Evolutionary conservation across 2,888 invertebrate species (phyloP), one percentile per base, ranked within the genome.

Genomic region (Agonopterix alstromeriana): DNA sequence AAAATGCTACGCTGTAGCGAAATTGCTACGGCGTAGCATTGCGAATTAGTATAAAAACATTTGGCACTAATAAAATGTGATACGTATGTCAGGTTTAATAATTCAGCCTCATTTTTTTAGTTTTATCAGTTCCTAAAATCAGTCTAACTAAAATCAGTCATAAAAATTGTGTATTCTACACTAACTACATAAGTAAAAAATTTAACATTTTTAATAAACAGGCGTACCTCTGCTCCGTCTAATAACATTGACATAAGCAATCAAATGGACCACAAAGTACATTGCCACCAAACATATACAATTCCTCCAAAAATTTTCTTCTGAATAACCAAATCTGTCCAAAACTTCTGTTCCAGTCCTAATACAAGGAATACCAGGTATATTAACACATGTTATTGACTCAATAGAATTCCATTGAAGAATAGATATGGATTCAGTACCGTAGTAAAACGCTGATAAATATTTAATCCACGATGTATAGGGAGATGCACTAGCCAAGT

Each of bases 381-480:
- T 84, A 36, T 79, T 61, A 0, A 90, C 79, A 56, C 93, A 93
- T 47, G 87, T 90, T 48, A 94, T 92, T 3, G 77, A 70, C 12
- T 86, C 77, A 3, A 93, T 88, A 52, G 90, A 77, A 46, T 83
- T 78, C 94, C 94, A 94, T 61, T 93, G 93, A 2, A 91, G 77
- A 47, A 93, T 90, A 14, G 93, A 93, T n/a, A 94, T 77, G 1
- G 92, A 92, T 65, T 94, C 94, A 35, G 92, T 90, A 1, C 92
- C 90, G 61, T 93, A 94, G 69, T 92, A 94, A 70, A 94, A 94
- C 3, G 92, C 90, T 0, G 94, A 94, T 0, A 91, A 61, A 63
- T 93, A 94, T 61, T 92, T 92, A 0, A 94, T 58, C 85, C 92
- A 91, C 35, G 81, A 73, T 46, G 91, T 70, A 55, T 84, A 79